Evolutionary conservation across 2,888 invertebrate species (phyloP).

Genomic region (Notocelia uddmanniana): DNA sequence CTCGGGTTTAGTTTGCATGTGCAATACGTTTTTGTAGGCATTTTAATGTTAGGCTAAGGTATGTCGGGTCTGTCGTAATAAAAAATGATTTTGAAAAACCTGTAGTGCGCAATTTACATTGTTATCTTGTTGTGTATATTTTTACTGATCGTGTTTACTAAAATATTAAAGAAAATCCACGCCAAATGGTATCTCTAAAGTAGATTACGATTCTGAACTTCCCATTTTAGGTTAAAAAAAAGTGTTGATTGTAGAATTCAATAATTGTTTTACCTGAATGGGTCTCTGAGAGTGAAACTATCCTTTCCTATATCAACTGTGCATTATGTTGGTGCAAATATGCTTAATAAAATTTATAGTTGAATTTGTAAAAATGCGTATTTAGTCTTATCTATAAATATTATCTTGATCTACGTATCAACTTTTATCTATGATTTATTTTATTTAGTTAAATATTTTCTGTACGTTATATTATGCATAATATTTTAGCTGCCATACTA

Average conservation of each 20-base stretch:
- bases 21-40: constrained; percentile 41
- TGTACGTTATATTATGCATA: constrained; percentile 4
- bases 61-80: constrained; percentile 13
- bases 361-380: constrained; percentile 42
- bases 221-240: neutral
- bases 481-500: constrained; percentile 29
- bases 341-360: constrained; percentile 47
- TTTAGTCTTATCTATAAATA: constrained; percentile 41
- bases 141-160: neutral
- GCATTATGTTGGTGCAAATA: constrained; percentile 66
- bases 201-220: neutral
- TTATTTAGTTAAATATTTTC: constrained; percentile 29
- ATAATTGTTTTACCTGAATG: neutral
- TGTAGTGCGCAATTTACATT: constrained; percentile 26
- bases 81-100: constrained; percentile 1
- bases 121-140: constrained; percentile 9
- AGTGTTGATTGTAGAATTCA: neutral
- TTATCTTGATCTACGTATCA: constrained; percentile 13
- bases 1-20: constrained; percentile 31
- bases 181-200: neutral
- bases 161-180: neutral
- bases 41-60: constrained; percentile 29
- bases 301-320: constrained; percentile 48
- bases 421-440: constrained; percentile 35
- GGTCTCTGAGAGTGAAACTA: neutral